A percentile compares a stretch with the other conserved stretches of the same genome.
Evolutionary conservation across 1,140 invertebrate genomes (phyloP).

Genomic region (Cryptotermes secundus): DNA sequence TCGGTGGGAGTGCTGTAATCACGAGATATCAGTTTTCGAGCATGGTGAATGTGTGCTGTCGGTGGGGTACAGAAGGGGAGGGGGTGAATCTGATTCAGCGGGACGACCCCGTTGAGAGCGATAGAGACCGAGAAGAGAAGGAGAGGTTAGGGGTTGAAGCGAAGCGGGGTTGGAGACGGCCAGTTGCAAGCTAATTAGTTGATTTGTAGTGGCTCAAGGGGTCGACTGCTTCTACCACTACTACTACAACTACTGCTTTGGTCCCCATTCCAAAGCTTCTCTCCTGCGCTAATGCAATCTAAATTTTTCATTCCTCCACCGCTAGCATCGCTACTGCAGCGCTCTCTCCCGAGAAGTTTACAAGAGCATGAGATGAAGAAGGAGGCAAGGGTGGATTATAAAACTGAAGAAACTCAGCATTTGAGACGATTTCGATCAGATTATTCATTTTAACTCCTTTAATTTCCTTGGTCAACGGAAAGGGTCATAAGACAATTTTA

Average conservation of each 20-base stretch:
- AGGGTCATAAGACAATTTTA: too few relatives aligned
- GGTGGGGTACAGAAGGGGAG: neutral
- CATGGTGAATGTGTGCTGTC: neutral
- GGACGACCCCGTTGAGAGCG: slow-evolving; percentile 26
- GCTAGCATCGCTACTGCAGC: slow-evolving; percentile 33
- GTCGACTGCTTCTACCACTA: neutral
- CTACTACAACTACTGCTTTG: neutral
- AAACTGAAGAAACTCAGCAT: neutral
- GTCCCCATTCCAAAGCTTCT: slow-evolving; percentile 8
- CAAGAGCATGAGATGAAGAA: neutral
- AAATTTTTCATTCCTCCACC: slow-evolving; percentile 39
- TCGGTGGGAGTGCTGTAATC: neutral
- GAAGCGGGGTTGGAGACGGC: slow-evolving; percentile 10
- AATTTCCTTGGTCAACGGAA: neutral
- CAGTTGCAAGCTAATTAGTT: slow-evolving; percentile 37
- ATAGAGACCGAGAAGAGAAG: slow-evolving; percentile 18
- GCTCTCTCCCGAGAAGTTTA: neutral
- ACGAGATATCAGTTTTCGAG: neutral
- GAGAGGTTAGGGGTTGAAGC: neutral
- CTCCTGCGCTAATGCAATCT: slow-evolving; percentile 37
- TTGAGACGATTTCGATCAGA: neutral
- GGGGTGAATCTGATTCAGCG: slow-evolving; percentile 24
- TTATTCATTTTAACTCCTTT: neutral
- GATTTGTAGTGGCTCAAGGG: slow-evolving; percentile 37
- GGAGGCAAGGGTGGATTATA: neutral